Base-by-base conservation (phyloP, 2,797 vertebrate species). In the Muscicapa striata region DNA sequence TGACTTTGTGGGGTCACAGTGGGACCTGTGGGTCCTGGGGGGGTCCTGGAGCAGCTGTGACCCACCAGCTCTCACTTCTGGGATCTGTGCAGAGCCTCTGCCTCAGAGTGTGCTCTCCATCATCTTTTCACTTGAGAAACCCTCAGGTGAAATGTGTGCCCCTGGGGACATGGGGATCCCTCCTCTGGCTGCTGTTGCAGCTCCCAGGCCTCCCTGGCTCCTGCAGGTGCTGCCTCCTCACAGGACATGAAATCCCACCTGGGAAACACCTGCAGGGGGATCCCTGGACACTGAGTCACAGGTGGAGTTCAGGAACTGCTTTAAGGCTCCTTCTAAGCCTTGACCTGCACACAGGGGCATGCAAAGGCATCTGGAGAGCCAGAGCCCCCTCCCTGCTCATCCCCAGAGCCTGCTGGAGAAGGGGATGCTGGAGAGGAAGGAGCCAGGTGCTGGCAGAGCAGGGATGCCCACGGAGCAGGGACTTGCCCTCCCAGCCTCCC, bases 221-320 rank as follows among this genome's bases (percentile, higher is more conserved):
- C 66, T 80, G 43, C 48, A 66, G 58, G 17, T 75, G 34, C 45
- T 79, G 41, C 43, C 23, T 9, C 24, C 38, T 51, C 18, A 14
- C 21, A 13, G 1, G 1, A 6, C 26, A 20, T 24, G 29, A 54
- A 62, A 72, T 48, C 63, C 84, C 45, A 20, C 0, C 1, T 0
- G 6, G 36, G 64, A 27, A 83, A 45, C 21, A 15, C 27, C 68
- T 15, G n/a, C 67, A 76, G 70, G 45, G 43, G 29, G 29, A 43
- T 34, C 24, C 12, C 29, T 0, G 2, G 23, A 1, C n/a, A 9
- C 5, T 2, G 70, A 89, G 48, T 17, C 51, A 1, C 1, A 3
- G 76, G 41, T 30, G 11, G 63, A 69, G 55, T 8, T 66, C 66
- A 67, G 59, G 40, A 82, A 3, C 22, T 16, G 41, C 54, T 67